A percentile compares a stretch with the other conserved stretches of the same genome.
phyloP scores from a whole-genome alignment of 1,140 invertebrate genomes.

The Phymorhynchus buccinoides region DNA sequence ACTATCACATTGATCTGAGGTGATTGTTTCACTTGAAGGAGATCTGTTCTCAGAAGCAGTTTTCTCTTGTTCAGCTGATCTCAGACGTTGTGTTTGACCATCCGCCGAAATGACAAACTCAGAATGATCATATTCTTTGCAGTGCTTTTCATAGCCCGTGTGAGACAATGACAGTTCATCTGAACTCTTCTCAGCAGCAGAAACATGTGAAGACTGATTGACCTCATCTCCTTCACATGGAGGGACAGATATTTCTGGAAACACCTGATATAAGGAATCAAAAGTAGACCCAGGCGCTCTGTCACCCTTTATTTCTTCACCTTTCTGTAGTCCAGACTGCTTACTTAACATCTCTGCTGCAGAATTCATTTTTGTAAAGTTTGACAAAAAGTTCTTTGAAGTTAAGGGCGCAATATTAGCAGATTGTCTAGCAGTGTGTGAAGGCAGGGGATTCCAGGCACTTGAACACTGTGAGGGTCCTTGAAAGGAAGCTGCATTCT shows the following conservation, averaged over 20 bases:
- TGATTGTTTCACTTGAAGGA: neutral
- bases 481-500: neutral
- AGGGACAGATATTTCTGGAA: neutral
- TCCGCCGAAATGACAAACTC: neutral
- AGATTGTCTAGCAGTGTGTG: neutral
- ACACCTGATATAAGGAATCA: neutral
- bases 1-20: neutral
- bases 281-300: neutral
- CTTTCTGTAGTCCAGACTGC: neutral
- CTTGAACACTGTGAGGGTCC: neutral
- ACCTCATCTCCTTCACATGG: neutral
- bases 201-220: neutral
- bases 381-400: too few relatives aligned
- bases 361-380: neutral
- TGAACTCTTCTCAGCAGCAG: neutral
- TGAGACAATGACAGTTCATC: neutral
- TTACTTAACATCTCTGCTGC: neutral
- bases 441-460: neutral
- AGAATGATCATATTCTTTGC: neutral
- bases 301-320: neutral
- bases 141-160: neutral
- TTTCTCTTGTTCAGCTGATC: neutral
- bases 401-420: neutral
- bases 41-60: neutral
- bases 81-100: neutral